Percentiles rank a stretch among this genome's conserved stretches.
Conservation (phyloP, 2,113 vertebrate genomes). For the Cardinalis cardinalis region DNA sequence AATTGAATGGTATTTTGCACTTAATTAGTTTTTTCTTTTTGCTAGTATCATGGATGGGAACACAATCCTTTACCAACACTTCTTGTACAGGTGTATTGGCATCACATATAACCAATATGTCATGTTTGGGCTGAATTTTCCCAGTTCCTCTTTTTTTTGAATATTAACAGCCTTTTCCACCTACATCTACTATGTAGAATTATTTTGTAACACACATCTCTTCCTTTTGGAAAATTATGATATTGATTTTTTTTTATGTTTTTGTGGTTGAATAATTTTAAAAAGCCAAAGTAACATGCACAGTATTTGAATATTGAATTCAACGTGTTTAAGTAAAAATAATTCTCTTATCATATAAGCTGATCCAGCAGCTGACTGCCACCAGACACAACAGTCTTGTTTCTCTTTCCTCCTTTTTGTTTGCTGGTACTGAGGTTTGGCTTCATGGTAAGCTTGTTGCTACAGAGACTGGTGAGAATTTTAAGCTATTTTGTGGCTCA, state of each 20-base stretch:
- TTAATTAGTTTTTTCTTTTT: not conserved
- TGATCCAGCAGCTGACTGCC: not conserved
- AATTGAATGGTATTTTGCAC: not conserved
- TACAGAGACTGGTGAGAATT: not conserved
- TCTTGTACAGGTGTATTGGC: not conserved
- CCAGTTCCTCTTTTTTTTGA: not conserved
- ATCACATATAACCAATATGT: not conserved
- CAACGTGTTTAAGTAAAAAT: accelerated
- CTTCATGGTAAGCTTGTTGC: not conserved
- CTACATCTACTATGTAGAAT: accelerated
- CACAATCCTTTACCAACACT: not conserved
- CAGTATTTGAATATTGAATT: not conserved
- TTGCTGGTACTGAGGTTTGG: not conserved
- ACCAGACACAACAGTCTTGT: not conserved
- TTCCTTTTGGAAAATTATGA: not conserved
- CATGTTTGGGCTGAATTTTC: not conserved
- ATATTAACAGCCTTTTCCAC: not conserved
- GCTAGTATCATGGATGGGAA: not conserved
- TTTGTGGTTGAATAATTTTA: not conserved
- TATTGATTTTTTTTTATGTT: not conserved
- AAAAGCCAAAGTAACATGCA: not conserved
- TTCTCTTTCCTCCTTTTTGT: not conserved
- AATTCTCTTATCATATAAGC: not conserved
- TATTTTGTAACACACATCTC: not conserved
- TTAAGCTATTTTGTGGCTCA: not conserved